Percentiles rank a stretch among this genome's conserved stretches.
Conservation (phyloP, 2,888 invertebrate species). For the Rhagonycha lutea region DNA sequence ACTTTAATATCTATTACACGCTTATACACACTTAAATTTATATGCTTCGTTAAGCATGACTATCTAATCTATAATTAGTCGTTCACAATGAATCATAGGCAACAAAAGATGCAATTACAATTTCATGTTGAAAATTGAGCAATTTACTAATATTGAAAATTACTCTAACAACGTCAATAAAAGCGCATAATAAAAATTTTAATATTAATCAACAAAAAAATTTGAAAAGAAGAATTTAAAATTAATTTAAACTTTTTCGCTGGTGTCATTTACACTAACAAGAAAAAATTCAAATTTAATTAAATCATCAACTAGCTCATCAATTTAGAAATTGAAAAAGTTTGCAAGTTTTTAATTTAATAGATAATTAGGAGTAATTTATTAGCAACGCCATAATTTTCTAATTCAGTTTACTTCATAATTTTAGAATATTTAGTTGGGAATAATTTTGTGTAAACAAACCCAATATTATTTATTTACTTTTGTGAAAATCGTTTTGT, state of each 20-base stretch:
- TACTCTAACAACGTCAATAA: background rate
- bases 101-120: slow-evolving; percentile 3
- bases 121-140: background rate
- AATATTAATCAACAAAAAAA: background rate
- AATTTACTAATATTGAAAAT: background rate
- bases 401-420: background rate
- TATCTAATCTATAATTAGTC: slow-evolving; percentile 45
- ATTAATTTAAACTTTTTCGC: slow-evolving; percentile 16
- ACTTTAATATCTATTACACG: slow-evolving; percentile 29
- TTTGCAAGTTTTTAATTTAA: slow-evolving; percentile 21
- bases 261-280: slow-evolving; percentile 20
- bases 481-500: no score
- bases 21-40: slow-evolving; percentile 39
- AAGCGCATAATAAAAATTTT: background rate
- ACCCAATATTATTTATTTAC: background rate
- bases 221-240: slow-evolving; percentile 7
- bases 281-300: slow-evolving; percentile 23
- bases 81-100: slow-evolving; percentile 31
- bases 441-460: background rate
- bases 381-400: background rate
- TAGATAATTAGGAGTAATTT: background rate
- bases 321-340: slow-evolving; percentile 26
- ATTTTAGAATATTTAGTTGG: background rate
- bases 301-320: slow-evolving; percentile 22
- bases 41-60: slow-evolving; percentile 45